A percentile compares a stretch with the other conserved stretches of the same genome.
Evolutionary conservation across 2,888 invertebrate species (phyloP).

Genomic region (Frankliniella intonsa): DNA sequence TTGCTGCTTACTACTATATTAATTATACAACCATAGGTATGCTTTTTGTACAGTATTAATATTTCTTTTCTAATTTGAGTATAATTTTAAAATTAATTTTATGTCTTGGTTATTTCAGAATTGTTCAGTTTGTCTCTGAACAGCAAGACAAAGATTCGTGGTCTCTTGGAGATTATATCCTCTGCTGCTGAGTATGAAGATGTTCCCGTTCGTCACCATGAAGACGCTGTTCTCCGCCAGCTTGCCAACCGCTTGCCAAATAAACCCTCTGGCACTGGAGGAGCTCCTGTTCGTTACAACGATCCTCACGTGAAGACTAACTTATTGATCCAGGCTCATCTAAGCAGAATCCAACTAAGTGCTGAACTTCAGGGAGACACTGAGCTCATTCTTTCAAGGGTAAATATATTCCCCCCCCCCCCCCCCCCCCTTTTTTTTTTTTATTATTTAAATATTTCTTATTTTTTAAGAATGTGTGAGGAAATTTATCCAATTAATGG

Average conservation of each 20-base stretch:
- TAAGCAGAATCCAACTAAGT: constrained; percentile 88
- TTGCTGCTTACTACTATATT: constrained; percentile 99
- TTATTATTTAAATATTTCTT: constrained; percentile 30
- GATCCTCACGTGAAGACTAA: constrained; percentile 98
- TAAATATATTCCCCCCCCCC: constrained; percentile 38
- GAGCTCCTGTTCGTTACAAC: constrained; percentile 72
- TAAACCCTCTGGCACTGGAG: constrained; percentile 54
- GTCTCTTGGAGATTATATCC: constrained; percentile 94
- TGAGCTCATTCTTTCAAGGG: constrained; percentile 78
- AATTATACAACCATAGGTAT: constrained; percentile 96
- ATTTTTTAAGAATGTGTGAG: constrained; percentile 29
- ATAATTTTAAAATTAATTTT: constrained; percentile 25
- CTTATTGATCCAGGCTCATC: constrained; percentile 89
- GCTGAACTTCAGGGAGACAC: constrained; percentile 97
- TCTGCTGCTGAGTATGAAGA: constrained; percentile 96
- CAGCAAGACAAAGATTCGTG: constrained; percentile 95
- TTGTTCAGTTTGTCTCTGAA: constrained; percentile 95
- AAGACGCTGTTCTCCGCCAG: constrained; percentile 77
- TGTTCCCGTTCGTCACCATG: constrained; percentile 90
- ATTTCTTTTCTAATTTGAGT: background rate
- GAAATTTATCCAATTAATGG: constrained; percentile 14
- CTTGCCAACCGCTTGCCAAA: constrained; percentile 57
- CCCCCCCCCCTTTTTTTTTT: constrained; percentile 17
- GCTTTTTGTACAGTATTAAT: constrained; percentile 36
- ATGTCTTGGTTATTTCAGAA: constrained; percentile 57